A percentile compares a stretch with the other conserved stretches of the same genome.
These are phyloP conservation scores for Pachypanchax playfairii DNA, from an alignment of 2,113 vertebrate genomes.

Conservation along the genomic window DNA sequence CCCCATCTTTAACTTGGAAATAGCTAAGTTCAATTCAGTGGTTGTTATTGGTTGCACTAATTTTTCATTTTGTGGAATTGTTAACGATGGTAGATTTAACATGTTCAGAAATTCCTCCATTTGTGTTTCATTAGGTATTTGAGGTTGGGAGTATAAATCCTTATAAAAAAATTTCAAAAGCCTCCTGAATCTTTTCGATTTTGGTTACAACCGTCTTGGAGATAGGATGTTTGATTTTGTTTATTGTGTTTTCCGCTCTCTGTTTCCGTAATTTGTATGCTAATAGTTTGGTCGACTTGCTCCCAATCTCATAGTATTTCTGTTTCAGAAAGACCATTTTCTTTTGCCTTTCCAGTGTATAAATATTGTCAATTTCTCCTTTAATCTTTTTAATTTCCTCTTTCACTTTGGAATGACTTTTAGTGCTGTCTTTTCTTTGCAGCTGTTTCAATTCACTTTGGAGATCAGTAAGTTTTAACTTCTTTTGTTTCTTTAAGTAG, in stretches of 20 bases:
- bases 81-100: too few species aligned
- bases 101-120: too few species aligned
- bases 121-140: too few species aligned
- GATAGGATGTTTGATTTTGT: neutral
- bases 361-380: neutral
- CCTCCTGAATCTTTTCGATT: neutral
- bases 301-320: neutral
- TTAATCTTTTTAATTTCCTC: neutral
- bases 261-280: conserved; percentile 3
- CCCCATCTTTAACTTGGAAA: neutral
- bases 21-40: neutral
- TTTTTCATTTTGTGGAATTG: too few species aligned
- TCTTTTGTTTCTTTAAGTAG: neutral
- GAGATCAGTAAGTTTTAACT: neutral
- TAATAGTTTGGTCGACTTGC: neutral
- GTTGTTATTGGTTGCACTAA: neutral
- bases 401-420: neutral
- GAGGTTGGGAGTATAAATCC: too few species aligned
- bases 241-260: neutral
- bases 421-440: neutral
- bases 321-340: conserved; percentile 12
- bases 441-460: too few species aligned
- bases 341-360: neutral
- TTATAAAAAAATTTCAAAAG: too few species aligned
- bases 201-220: neutral